Percentiles rank a stretch among this genome's conserved stretches.
Conservation (phyloP, 1,140 invertebrate genomes). For the silkworm (Bombyx mori) region ASM3026992v2 NC_085127.1:5704001-5704500, state of each 20-base stretch:
- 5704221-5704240: slow-evolving; percentile 15
- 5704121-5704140: too few species aligned
- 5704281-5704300: slow-evolving; percentile 25
- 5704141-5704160: too few species aligned
- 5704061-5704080: too few species aligned
- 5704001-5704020: too few species aligned
- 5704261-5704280: background rate
- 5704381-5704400: slow-evolving; percentile 80
- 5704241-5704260: slow-evolving; percentile 16
- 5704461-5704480: background rate
- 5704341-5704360: slow-evolving; percentile 85
- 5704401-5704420: slow-evolving; percentile 81
- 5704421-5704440: slow-evolving; percentile 75
- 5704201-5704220: too few species aligned
- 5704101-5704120: too few species aligned
- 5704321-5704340: slow-evolving; percentile 61
- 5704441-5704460: slow-evolving; percentile 3
- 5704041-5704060: too few species aligned
- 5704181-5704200: too few species aligned
- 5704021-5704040: too few species aligned
- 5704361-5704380: slow-evolving; percentile 81
- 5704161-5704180: too few species aligned
- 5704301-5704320: slow-evolving; percentile 35
- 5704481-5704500: too few species aligned
- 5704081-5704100: too few species aligned